Percentiles rank a stretch among this genome's conserved stretches.
Conservation (phyloP, 53 echinoderm and acorn worm genomes). For the Patiria pectinifera region DNA sequence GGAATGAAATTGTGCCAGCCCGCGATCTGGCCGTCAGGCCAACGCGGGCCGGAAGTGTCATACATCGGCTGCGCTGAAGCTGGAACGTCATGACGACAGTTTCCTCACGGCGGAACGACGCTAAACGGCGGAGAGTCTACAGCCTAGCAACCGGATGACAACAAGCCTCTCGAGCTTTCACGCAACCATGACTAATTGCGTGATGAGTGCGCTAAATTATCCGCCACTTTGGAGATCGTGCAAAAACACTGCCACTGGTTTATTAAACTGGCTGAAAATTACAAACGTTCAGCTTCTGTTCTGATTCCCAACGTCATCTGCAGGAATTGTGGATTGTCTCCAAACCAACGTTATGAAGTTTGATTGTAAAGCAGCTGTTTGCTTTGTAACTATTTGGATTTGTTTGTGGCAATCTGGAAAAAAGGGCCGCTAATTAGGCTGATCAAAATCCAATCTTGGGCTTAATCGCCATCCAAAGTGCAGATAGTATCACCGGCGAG, state of each 20-base stretch:
- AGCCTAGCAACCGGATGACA: constrained; percentile 15
- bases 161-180: constrained; percentile 20
- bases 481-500: not conserved
- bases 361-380: not conserved
- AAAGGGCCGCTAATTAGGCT: constrained; percentile 4
- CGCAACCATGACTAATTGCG: constrained; percentile 3
- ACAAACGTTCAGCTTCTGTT: not conserved
- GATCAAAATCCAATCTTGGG: constrained; percentile 8
- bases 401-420: not conserved
- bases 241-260: not conserved
- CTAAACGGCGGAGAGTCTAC: not conserved
- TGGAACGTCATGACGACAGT: constrained; percentile 46
- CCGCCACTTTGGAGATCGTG: constrained; percentile 20
- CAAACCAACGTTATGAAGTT: not conserved
- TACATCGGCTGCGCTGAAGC: constrained; percentile 29
- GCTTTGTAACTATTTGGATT: not conserved
- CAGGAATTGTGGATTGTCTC: not conserved
- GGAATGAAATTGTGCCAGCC: constrained; percentile 17
- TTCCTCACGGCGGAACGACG: not conserved
- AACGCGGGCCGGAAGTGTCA: constrained; percentile 16
- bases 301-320: not conserved
- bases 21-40: not conserved
- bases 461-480: constrained; percentile 3
- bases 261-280: not conserved
- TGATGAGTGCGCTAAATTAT: constrained; percentile 20